Base-by-base conservation (phyloP, 2,797 vertebrate species). In the Sebastes diploproa region DNA sequence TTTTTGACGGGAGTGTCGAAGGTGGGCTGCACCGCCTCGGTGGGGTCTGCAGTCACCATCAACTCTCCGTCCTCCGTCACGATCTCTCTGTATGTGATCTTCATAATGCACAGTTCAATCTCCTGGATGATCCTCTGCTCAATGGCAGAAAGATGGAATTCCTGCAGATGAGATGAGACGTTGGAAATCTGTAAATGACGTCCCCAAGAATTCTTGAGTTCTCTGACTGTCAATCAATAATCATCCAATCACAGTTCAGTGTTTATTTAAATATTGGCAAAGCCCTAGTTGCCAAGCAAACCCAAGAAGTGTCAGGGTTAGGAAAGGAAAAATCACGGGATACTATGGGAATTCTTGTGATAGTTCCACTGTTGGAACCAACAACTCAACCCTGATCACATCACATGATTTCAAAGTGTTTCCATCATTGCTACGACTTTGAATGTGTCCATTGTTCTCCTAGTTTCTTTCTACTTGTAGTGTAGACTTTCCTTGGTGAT, bases 91-190 rank as follows among this genome's bases (percentile, higher is more conserved):
- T 99, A 96, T 1, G 97, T 98, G 23, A 97, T 97, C 88, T 93
- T 97, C 93, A 99, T 96, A 89, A 99, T 97, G 89, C 95, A 94
- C 25, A 97, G 93, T 92, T 99, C 98, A 79, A 98, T 97, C 94
- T 99, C 98, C 83, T 97, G 97, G 83, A 99, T 99, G 83, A 98
- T 96, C 87, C 96, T 97, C 90, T 95, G 96, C 93, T 99, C 98
- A 36, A 97, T 97, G 80, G 96, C 96, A 88, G 98, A 98, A 85
- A 99, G 96, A 62, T 97, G 97, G 82, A 98, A 98, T 93, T 99
- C 98, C 98, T 99, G 72, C 36, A 82, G 16, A 77, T 1, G 29
- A 83, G 16, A 77, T 1, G 29, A 58, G 46, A 77, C 3, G 16
- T 72, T 13, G 65, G 5, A 61, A 12, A 9, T 62, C 7, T 60